Base-by-base conservation (phyloP, 2,113 vertebrate genomes). In the Leucosticte australis region DNA sequence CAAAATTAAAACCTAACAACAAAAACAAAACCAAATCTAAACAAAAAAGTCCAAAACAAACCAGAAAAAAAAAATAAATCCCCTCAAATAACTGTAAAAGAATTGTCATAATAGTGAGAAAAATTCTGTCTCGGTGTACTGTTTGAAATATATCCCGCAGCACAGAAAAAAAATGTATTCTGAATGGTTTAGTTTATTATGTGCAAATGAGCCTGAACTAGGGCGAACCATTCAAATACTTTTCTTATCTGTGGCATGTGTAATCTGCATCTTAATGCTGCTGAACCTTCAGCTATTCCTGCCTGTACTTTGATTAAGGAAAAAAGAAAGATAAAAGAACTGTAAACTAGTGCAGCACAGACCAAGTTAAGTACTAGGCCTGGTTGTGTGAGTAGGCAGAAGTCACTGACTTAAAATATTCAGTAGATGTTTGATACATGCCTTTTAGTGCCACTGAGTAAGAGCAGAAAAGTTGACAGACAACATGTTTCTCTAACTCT, bases 211-310 rank as follows among this genome's bases (percentile, higher is more conserved):
- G 7, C 9, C 21, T 55, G 23, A 87, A 56, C 4, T 22, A 63
- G 15, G 50, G 5, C 0, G 0, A 75, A 15, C 0, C 0, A 69
- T 9, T 6, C 16, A 62, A 84, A 53, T 17, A n/a, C 2, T 84
- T 71, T 63, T 76, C 17, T 30, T 35, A 39, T 37, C 19, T 41
- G 9, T 9, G 47, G n/a, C 2, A 2, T 28, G 4, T 11, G 2
- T 11, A 59, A 59, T 42, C n/a, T 73, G 11, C n/a, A 69, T 24
- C 7, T 64, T 71, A 68, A 39, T 33, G 28, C 6, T 64, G n/a
- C 14, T 59, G 21, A 79, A 10, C 14, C 4, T 81, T 90, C 64
- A 63, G 30, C 31, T 56, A 2, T 39, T 44, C 53, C 71, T 77
- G 18, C 18, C 20, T 73, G 41, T 44, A 57, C 24, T 83, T 49